A percentile compares a stretch with the other conserved stretches of the same genome.
These are phyloP conservation scores for Monomorium pharaonis DNA, from an alignment of 1,140 invertebrate genomes.

Conservation along the genomic window DNA sequence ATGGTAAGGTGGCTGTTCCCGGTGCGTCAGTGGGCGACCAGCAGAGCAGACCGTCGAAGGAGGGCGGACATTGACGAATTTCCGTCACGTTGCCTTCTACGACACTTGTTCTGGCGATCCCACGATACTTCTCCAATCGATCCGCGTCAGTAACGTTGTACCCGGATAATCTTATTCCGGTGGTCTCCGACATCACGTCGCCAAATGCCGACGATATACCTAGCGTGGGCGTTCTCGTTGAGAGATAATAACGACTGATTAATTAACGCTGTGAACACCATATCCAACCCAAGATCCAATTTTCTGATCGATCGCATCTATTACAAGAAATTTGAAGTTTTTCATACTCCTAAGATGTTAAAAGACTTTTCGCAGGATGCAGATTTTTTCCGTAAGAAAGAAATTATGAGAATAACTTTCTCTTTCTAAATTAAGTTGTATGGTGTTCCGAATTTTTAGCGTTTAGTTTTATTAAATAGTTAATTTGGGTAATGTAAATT, in stretches of 20 bases:
- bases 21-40: slow-evolving; percentile 77
- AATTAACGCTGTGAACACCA: not conserved
- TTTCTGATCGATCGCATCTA: not conserved
- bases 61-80: slow-evolving; percentile 70
- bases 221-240: slow-evolving; percentile 15
- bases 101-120: not conserved
- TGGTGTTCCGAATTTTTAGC: not conserved
- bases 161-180: not conserved
- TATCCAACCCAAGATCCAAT: not conserved
- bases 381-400: not conserved
- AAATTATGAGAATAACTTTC: no score
- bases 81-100: not conserved
- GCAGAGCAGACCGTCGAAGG: slow-evolving; percentile 82
- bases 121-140: not conserved
- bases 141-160: not conserved
- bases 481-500: not conserved
- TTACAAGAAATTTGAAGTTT: no score
- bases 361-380: not conserved
- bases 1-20: slow-evolving; percentile 72
- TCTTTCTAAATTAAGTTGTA: not conserved
- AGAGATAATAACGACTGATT: not conserved
- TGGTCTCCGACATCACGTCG: not conserved
- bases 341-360: no score
- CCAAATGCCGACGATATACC: not conserved
- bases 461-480: not conserved